Percentiles rank a stretch among this genome's conserved stretches.
Evolutionary conservation across 1,140 invertebrate genomes (phyloP).

Genomic region (Nixonia krombeini): DNA sequence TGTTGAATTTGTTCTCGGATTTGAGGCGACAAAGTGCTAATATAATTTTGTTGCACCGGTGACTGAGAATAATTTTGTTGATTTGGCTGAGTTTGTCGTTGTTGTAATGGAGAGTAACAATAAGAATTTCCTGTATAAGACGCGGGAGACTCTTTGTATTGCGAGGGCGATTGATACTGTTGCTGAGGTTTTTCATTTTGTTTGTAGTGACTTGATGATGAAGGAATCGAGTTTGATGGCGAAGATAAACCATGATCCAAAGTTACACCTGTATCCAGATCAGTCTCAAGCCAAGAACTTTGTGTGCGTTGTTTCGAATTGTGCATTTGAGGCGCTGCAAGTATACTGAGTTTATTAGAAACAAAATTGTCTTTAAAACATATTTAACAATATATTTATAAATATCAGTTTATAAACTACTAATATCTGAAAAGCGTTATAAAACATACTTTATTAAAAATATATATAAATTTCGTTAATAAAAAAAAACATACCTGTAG

Average conservation of each 20-base stretch:
- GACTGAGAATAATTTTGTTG: constrained; percentile 19
- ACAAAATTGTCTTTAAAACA: background rate
- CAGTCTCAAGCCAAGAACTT: constrained; percentile 88
- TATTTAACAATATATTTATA: no score
- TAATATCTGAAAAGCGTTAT: no score
- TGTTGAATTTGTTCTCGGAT: constrained; percentile 63
- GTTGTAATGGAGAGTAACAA: constrained; percentile 24
- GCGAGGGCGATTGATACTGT: constrained; percentile 27
- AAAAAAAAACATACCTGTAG: no score
- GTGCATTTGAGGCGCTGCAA: constrained; percentile 54
- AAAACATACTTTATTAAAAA: no score
- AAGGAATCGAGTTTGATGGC: constrained; percentile 53
- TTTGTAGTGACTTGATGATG: constrained; percentile 49
- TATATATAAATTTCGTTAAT: no score
- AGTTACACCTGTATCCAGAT: constrained; percentile 84
- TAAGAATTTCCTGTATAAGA: constrained; percentile 28
- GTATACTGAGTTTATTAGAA: background rate
- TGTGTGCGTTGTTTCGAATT: constrained; percentile 68
- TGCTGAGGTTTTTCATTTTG: constrained; percentile 50
- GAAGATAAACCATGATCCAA: constrained; percentile 74
- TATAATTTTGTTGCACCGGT: constrained; percentile 48
- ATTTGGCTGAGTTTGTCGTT: constrained; percentile 23
- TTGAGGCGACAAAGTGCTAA: constrained; percentile 57
- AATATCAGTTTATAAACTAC: no score
- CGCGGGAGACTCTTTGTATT: constrained; percentile 46